Base-by-base conservation (phyloP, 2,113 vertebrate species). In the Dipodomys ordii region DNA sequence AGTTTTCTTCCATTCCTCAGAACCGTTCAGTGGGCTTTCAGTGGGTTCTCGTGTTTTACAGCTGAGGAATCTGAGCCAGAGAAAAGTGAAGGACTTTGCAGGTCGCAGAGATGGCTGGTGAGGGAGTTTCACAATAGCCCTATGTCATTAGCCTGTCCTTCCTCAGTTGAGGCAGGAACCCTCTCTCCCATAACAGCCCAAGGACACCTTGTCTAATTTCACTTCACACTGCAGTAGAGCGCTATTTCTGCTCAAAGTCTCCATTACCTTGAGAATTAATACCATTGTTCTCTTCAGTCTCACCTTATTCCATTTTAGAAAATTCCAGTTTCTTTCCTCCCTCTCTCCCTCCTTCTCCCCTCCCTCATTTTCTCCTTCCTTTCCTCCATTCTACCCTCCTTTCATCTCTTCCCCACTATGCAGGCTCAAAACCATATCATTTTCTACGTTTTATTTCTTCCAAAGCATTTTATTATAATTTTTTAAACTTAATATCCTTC, bases 291-390 rank as follows among this genome's bases (percentile, higher is more conserved):
- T 77, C 25, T 44, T 32, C 11, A 30, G 6, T 65, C 32, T 71
- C 19, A 32, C 19, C 69, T 84, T 32, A 30, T 62, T 39, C 10
- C 46, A 35, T 71, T 81, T 39, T 81, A 30, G 30, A 30, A 2
- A 27, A 68, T 90, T 4, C 39, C 11, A 22, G 53, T 57, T 57
- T 16, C 13, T 13, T 3, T 2, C 2, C 3, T 9, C 23, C 4
- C 2, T 39, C 39, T 53, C 18, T 3, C 2, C 3, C 2, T 16
- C 2, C 19, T 3, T 2, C 2, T 2, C 6, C 23, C 4, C 2
- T 23, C 13, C 11, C 8, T 22, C 2, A 28, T 57, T 57, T 57
- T 57, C 19, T 3, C 2, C 3, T 2, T 9, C 19, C 5, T 2
- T 57, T 57, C 53, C 53, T 57, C 53, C 15, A 15, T 57, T 57